Evolutionary conservation across 2,888 invertebrate genomes (phyloP), one percentile per base, ranked within the genome.

Genomic region (Mayetiola destructor): DNA sequence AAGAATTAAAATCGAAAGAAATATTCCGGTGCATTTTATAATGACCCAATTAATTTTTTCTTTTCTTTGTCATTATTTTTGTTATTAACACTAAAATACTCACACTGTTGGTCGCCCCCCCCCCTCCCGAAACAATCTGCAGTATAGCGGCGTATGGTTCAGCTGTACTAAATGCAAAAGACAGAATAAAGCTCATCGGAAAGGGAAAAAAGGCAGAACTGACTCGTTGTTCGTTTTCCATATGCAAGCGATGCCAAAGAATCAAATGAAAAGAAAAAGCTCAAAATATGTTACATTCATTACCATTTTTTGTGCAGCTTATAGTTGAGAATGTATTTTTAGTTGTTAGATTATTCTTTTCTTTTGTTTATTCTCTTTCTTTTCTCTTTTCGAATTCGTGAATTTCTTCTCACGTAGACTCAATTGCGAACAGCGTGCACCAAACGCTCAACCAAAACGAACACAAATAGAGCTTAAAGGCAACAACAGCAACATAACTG

Each of bases 21-120:
- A 48, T n/a, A n/a, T 27, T 48, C 27, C 29, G 27, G 48, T 27
- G 48, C 48, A 27, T 27, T 48, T 53, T 20, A 53, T 53, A 27
- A 53, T 53, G 53, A 53, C 53, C 29, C 53, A 53, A 53, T 53
- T 53, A 53, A 53, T 53, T 53, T 53, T 30, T 30, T 53, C 32
- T 16, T 16, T 12, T 53, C 53, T 48, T 27, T 48, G 27, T 48
- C 48, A 48, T 48, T 48, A 48, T 48, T 48, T 48, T 16, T 48
- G 27, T 27, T 48, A 27, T 8, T 2, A 27, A 48, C 48, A 27
- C 23, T 39, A 40, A 16, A 40, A 20, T 27, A 52, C 48, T 32
- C 32, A 9, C 12, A 32, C 12, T 12, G 6, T 9, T n/a, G n/a
- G n/a, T n/a, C n/a, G n/a, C n/a, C n/a, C n/a, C n/a, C n/a, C n/a